A percentile compares a stretch with the other conserved stretches of the same genome.
These are phyloP conservation scores for Belgica antarctica DNA, from an alignment of 2,888 invertebrate species.

Conservation along the genomic window DNA sequence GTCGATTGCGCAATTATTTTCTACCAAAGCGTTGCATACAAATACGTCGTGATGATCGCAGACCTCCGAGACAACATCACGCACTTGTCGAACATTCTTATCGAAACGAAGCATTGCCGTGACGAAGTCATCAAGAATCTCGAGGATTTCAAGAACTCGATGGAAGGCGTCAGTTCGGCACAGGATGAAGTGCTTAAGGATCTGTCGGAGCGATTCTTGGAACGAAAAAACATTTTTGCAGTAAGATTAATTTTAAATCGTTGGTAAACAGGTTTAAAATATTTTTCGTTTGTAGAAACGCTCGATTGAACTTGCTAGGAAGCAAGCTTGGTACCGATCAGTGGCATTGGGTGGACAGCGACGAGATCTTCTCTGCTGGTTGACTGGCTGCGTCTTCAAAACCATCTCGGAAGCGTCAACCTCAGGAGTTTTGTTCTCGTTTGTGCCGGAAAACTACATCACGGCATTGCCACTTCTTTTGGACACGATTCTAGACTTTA, in stretches of 20 bases:
- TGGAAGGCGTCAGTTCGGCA: constrained; percentile 50
- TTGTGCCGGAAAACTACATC: constrained; percentile 68
- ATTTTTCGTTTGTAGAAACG: constrained; percentile 49
- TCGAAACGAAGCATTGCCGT: constrained; percentile 52
- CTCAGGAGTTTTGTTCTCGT: constrained; percentile 61
- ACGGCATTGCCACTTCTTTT: constrained; percentile 57
- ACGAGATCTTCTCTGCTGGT: constrained; percentile 58
- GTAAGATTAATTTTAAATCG: constrained; percentile 47
- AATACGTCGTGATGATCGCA: constrained; percentile 54
- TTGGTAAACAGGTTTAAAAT: neutral
- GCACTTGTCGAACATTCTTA: constrained; percentile 52
- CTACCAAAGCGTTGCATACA: constrained; percentile 54
- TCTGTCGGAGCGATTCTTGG: constrained; percentile 51
- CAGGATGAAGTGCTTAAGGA: constrained; percentile 52
- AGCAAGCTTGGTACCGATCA: constrained; percentile 66
- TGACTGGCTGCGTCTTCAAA: constrained; percentile 58
- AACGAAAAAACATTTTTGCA: constrained; percentile 53
- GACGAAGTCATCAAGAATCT: constrained; percentile 52
- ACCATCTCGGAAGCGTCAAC: constrained; percentile 58
- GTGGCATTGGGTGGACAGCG: constrained; percentile 61
- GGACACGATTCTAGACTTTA: constrained; percentile 54
- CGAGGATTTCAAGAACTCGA: constrained; percentile 49
- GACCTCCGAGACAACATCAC: constrained; percentile 54
- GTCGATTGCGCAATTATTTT: constrained; percentile 52
- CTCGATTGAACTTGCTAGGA: constrained; percentile 61